Evolutionary conservation across 2,797 vertebrate genomes (phyloP).

Genomic region (Staurois parvus): DNA sequence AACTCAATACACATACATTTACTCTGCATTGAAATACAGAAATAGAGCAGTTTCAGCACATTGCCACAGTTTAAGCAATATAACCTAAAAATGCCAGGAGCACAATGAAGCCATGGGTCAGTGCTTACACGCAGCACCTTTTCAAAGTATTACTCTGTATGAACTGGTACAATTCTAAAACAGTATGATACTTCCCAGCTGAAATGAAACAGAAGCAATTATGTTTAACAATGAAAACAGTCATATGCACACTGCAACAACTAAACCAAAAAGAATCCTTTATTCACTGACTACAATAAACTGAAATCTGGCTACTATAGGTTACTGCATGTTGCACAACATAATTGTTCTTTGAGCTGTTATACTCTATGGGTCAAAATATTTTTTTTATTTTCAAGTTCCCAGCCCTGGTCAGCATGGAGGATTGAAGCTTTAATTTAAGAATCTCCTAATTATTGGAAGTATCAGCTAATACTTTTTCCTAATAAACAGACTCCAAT

Average conservation of each 20-base stretch:
- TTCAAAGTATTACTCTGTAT: neutral
- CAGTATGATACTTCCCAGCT: neutral
- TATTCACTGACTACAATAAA: neutral
- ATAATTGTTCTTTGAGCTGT: too few species aligned
- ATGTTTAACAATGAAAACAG: neutral
- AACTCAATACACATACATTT: neutral
- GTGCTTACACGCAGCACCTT: neutral
- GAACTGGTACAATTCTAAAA: neutral
- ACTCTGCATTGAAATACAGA: neutral
- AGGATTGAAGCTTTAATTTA: neutral
- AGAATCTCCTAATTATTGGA: neutral
- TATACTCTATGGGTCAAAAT: too few species aligned
- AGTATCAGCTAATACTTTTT: neutral
- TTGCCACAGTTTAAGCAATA: neutral
- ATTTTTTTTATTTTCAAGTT: neutral
- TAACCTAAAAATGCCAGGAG: neutral
- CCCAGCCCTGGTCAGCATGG: neutral
- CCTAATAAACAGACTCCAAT: conserved; percentile 16
- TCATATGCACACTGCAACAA: neutral
- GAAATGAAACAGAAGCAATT: neutral
- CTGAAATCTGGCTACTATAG: neutral
- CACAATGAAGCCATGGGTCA: neutral
- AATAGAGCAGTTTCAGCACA: neutral
- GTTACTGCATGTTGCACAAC: neutral
- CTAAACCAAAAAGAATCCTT: neutral